Evolutionary conservation across 1,140 invertebrate genomes (phyloP).

Genomic region (Pogonus chalceus): DNA sequence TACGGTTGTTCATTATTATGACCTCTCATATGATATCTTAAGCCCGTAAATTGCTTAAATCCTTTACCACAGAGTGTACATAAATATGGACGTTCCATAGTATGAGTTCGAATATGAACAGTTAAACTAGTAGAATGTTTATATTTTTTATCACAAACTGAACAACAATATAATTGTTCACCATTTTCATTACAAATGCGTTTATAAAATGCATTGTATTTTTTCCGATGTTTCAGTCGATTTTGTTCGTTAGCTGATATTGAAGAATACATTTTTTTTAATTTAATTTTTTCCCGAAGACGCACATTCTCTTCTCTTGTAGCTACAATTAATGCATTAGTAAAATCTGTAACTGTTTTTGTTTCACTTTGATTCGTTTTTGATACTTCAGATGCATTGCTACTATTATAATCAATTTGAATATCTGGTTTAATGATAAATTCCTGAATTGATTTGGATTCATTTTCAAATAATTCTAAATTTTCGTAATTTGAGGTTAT

Average conservation of each 20-base stretch:
- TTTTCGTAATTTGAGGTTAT: too few relatives aligned
- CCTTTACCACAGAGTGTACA: conserved; percentile 52
- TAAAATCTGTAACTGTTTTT: too few relatives aligned
- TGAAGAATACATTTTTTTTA: conserved; percentile 5
- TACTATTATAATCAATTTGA: too few relatives aligned
- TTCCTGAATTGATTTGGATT: too few relatives aligned
- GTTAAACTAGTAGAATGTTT: conserved; percentile 1
- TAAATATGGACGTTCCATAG: conserved; percentile 51
- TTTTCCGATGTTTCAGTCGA: not conserved
- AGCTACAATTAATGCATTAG: too few relatives aligned
- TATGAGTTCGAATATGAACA: conserved; percentile 42
- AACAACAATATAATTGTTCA: not conserved
- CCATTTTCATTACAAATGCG: not conserved
- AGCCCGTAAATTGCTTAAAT: conserved; percentile 47
- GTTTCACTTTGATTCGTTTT: too few relatives aligned
- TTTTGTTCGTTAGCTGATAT: not conserved
- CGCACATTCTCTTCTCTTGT: not conserved
- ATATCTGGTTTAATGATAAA: too few relatives aligned
- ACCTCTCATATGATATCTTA: conserved; percentile 61
- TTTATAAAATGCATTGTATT: not conserved
- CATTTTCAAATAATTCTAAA: too few relatives aligned
- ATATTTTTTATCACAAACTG: not conserved
- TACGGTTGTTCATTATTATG: conserved; percentile 61
- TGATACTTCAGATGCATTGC: too few relatives aligned
- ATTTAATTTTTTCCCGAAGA: not conserved